Evolutionary conservation across 1,140 invertebrate species (phyloP).

Genomic region (Drosophila yakuba): DNA sequence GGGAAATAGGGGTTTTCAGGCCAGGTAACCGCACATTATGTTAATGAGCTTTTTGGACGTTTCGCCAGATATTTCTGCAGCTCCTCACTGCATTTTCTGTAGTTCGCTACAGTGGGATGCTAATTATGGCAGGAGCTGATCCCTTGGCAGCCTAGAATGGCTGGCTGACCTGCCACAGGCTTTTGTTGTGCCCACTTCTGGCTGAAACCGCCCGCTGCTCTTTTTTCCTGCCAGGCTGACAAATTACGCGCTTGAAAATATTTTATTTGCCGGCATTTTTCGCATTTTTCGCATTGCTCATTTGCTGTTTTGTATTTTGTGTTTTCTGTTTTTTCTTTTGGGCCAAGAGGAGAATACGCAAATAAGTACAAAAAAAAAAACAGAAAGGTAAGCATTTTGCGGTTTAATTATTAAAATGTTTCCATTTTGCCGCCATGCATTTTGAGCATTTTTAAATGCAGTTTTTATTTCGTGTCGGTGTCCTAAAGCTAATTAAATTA

Average conservation of each 20-base stretch:
- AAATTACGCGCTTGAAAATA: conserved; percentile 59
- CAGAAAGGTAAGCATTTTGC: conserved; percentile 52
- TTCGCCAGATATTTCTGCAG: conserved; percentile 29
- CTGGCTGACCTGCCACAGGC: conserved; percentile 30
- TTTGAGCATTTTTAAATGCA: conserved; percentile 59
- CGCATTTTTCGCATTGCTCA: conserved; percentile 20
- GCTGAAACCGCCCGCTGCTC: not conserved
- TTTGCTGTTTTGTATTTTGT: conserved; percentile 14
- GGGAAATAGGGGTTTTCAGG: conserved; percentile 19
- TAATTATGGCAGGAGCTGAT: conserved; percentile 46
- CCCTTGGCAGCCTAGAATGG: conserved; percentile 14
- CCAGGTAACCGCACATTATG: conserved; percentile 74
- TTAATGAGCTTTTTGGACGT: conserved; percentile 71
- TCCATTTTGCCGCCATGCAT: conserved; percentile 57
- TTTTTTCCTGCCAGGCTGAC: conserved; percentile 31
- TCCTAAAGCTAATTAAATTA: conserved; percentile 71
- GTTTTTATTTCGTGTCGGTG: conserved; percentile 19
- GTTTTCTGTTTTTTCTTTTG: conserved; percentile 2
- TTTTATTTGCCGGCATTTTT: conserved; percentile 22
- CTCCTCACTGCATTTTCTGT: not conserved
- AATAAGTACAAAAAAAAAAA: conserved; percentile 8
- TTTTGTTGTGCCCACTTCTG: conserved; percentile 24
- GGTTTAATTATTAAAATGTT: conserved; percentile 81
- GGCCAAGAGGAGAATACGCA: conserved; percentile 4
- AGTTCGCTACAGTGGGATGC: conserved; percentile 26